Evolutionary conservation across 2,797 vertebrate species (phyloP), one percentile per base, ranked within the genome.

Genomic region (Dipus sagitta): DNA sequence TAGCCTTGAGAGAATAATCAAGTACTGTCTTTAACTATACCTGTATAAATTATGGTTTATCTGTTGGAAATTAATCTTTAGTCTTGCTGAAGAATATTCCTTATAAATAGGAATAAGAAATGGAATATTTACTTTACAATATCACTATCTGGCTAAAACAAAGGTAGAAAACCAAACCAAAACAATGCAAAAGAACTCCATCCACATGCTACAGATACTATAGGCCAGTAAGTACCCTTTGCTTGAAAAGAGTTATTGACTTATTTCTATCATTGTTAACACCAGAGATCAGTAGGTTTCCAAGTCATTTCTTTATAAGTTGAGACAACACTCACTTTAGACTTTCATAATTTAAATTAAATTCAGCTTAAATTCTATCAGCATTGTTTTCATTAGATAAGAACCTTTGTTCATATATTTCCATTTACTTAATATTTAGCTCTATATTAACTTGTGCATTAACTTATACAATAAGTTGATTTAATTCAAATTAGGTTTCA

Each of bases 401-500:
- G 80, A 90, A 28, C 1, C 81, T 70, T 20, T 71, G 64, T 83
- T 89, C 23, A 80, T 26, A 90, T 58, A 77, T 4, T 64, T 64
- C 23, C 15, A 42, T 74, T 84, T 10, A 17, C 92, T 92, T 81
- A 8, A 9, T 72, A 32, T 86, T 71, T 76, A 68, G 70, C 17
- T 85, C 62, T 78, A 17, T 1, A 42, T 92, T 77, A 67, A 5
- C 54, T 81, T 74, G 0, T 75, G 12, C 13, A 42, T 79, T 87
- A 70, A 8, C 3, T 32, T 65, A 67, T 71, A 54, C 3, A 90
- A 20, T 89, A 71, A 34, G 20, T 64, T 42, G 89, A 34, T 84
- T 91, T 70, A 85, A 65, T 87, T 18, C 18, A 65, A 88, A 70
- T 85, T 60, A 81, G 47, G 58, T 82, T 90, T 93, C 30, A 81